Base-by-base conservation (phyloP, 1,140 invertebrate species). In the Fopius arisanus region DNA sequence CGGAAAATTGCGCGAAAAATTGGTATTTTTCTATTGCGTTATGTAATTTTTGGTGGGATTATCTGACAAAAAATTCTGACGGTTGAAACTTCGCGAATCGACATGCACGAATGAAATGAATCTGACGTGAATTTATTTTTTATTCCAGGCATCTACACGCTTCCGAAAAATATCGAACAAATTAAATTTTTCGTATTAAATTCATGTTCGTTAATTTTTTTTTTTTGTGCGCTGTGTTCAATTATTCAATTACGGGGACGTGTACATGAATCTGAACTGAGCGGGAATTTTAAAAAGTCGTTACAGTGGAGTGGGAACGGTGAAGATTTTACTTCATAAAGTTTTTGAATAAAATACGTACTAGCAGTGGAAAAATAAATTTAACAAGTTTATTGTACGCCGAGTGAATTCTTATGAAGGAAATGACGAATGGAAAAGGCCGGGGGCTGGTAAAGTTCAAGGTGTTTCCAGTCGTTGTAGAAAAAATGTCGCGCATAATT, bases 381-480 rank as follows among this genome's bases (percentile, higher is more conserved):
- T 48, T 48, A 48, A 48, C 43, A 48, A 48, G 43, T 48, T 48
- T 48, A 48, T 48, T 48, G 43, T 48, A 48, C 43, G n/a, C 43
- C 16, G 1, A 7, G 43, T 48, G 43, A 48, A 48, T 48, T 48
- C 43, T 48, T 48, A 48, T 48, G 43, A 48, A 48, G 43, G 43
- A 48, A n/a, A 5, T 48, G 43, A 48, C 43, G 16, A 48, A 48
- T 48, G 43, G 43, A 14, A n/a, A 48, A 48, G 43, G 43, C n/a
- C 43, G 7, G 14, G 43, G 43, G 16, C 16, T 12, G 14, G 16
- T 5, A 14, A 48, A 48, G 43, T 48, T 48, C 10, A n/a, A 7
- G 9, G 43, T 14, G 7, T 37, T 37, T 12, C 12, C 12, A 37
- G 33, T 37, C n/a, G n/a, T n/a, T n/a, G 9, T 37, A 12, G 43